Evolutionary conservation across 2,797 vertebrate genomes (phyloP).

Genomic region (Alca torda): DNA sequence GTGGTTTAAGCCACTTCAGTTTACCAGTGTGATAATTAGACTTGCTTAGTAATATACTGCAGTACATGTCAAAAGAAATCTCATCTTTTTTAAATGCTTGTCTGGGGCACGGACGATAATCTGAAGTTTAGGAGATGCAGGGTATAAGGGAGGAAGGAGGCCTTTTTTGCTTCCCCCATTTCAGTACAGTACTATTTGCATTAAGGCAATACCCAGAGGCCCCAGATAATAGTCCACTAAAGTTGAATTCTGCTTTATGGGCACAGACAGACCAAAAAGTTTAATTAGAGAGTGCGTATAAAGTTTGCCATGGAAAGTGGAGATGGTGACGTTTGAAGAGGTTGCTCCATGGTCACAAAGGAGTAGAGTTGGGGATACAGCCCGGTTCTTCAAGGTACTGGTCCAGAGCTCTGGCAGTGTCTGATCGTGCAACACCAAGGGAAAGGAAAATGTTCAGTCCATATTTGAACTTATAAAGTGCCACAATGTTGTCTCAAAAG

Average conservation of each 20-base stretch:
- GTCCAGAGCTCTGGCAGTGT: neutral
- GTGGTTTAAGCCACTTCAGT: neutral
- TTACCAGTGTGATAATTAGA: neutral
- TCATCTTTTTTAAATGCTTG: neutral
- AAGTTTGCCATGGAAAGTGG: neutral
- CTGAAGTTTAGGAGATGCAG: neutral
- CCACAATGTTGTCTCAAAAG: neutral
- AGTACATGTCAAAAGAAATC: neutral
- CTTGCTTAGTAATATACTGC: neutral
- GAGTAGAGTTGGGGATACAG: neutral
- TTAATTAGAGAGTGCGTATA: fast-evolving
- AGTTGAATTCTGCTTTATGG: neutral
- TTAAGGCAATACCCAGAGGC: neutral
- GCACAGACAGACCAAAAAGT: neutral
- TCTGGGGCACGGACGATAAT: neutral
- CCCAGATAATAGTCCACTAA: neutral
- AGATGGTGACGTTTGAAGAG: neutral
- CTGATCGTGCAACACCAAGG: neutral
- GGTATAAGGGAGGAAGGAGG: neutral
- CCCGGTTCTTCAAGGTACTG: neutral
- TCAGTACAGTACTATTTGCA: neutral
- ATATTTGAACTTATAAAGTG: neutral
- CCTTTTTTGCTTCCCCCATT: neutral
- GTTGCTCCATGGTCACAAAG: neutral
- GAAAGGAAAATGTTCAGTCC: neutral